Evolutionary conservation across 2,888 invertebrate genomes (phyloP), one percentile per base, ranked within the genome.

Genomic region (Tetanocera ferruginea): DNA sequence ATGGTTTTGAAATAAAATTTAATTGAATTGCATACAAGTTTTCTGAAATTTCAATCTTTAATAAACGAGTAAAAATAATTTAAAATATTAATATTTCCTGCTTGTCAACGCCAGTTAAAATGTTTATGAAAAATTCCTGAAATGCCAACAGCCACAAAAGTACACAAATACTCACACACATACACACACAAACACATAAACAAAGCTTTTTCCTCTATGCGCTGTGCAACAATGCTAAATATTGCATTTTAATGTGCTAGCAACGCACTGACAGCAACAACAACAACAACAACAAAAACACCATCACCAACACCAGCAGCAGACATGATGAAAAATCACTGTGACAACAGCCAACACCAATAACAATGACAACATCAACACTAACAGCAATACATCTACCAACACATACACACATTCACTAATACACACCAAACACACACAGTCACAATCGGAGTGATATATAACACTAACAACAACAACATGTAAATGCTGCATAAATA

Each of bases 161-260:
- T 57, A 52, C 34, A 75, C 34, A n/a, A n/a, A n/a, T n/a, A 78
- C 19, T 31, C 70, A 62, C 23, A 31, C 43, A 70, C 55, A 43
- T 11, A 37, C 51, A 55, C 2, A 66, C 8, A 52, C 3, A 28
- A 6, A 37, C 6, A 43, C 43, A 55, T 3, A 4, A 69, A 9
- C 37, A 1, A 8, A 11, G 43, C 11, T 43, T 2, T 43, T 28
- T 19, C 17, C 28, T 64, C 5, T 34, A n/a, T 6, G n/a, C 37
- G n/a, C 19, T 8, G 2, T 19, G 19, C 34, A 34, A n/a, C 64
- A 64, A 64, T n/a, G n/a, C n/a, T n/a, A 34, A 69, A 69, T 43
- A 69, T 66, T 69, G 69, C 69, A 66, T 64, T 43, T 66, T n/a
- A 55, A 51, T 57, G 74, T 52, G 55, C 49, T 49, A 62, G 17